Base-by-base conservation (phyloP, 2,797 vertebrate genomes). In the Tenualosa ilisha region DNA sequence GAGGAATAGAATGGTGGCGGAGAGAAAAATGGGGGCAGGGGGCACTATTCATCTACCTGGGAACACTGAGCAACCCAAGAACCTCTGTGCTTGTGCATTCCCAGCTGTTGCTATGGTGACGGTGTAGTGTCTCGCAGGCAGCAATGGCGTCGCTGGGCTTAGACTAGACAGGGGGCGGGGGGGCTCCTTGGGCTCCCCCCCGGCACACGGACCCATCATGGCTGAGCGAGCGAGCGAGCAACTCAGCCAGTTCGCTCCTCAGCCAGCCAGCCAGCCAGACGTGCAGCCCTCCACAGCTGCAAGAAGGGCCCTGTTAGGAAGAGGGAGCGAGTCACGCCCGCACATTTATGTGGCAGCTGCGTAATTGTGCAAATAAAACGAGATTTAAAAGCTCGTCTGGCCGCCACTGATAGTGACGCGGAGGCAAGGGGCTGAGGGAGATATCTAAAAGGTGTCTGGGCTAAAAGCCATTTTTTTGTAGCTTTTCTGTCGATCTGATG, bases 61-160 rank as follows among this genome's bases (percentile, higher is more conserved):
- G 86, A 94, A 93, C 85, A 59, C 87, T 83, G 85, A 85, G 86
- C 88, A 87, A 86, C 87, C 82, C 86, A 84, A 87, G 51, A 91
- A 89, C 88, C 87, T 86, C 72, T 84, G 86, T 26, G 82, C 86
- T 53, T 85, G 72, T 83, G 89, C 90, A 90, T 92, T 90, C 87
- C 49, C 51, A 86, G 89, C 3, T 75, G 95, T 95, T 94, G 91
- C 93, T 88, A 96, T 94, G 91, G 92, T 24, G 86, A 95, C 86
- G 17, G 56, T 90, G 83, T 91, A 59, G 82, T 92, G 89, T 90
- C 89, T 56, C 40, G 31, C 26, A 72, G 15, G 68, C 40, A 22
- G 72, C 72, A 40, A 46, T 79, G 72, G 72, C 72, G 40, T 40
- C 72, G 63, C 40, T 83, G 13, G 75, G 72, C 86, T 85, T 43